Base-by-base conservation (phyloP, 2,888 invertebrate genomes). In the Margaritifera margaritifera region DNA sequence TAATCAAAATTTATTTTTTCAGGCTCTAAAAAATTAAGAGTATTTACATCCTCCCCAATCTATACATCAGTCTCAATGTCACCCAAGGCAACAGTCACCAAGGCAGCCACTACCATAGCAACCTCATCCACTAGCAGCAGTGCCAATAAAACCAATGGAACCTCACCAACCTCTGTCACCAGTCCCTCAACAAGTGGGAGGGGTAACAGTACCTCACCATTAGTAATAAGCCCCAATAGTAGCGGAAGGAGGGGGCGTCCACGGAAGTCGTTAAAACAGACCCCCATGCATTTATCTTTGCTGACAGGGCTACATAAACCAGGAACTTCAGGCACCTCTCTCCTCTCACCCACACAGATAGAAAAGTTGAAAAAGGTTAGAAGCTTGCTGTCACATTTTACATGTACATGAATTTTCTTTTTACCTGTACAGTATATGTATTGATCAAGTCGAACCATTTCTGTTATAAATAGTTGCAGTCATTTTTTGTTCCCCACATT, bases 271-370 rank as follows among this genome's bases (percentile, higher is more conserved):
- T 63, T 67, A 4, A 73, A 69, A 60, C 75, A 75, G 25, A 68
- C 75, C 18, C 57, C 69, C 27, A 73, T 74, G n/a, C 77, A 75
- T 6, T 60, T 79, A 53, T 77, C 77, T 5, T 62, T 77, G 53
- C 72, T 74, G 27, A 70, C 72, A 61, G 68, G 72, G 24, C 42
- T 42, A 42, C 42, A 42, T 11, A 63, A 62, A 6, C 50, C 68
- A 4, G 68, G 68, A 42, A 53, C 68, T 22, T 50, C 72, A 42
- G 72, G 72, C 19, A 71, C 73, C 52, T 77, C 78, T 54, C 74
- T 80, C 20, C 63, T 80, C 62, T 78, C 79, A 19, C 77, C 77
- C 5, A 74, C 77, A 22, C 64, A 70, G 71, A 60, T 77, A 57
- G 77, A 77, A 52, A 74, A 77, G 57, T 77, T 42, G 42, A 42